Base-by-base conservation (phyloP, 2,113 vertebrate species). In the Misgurnus anguillicaudatus region DNA sequence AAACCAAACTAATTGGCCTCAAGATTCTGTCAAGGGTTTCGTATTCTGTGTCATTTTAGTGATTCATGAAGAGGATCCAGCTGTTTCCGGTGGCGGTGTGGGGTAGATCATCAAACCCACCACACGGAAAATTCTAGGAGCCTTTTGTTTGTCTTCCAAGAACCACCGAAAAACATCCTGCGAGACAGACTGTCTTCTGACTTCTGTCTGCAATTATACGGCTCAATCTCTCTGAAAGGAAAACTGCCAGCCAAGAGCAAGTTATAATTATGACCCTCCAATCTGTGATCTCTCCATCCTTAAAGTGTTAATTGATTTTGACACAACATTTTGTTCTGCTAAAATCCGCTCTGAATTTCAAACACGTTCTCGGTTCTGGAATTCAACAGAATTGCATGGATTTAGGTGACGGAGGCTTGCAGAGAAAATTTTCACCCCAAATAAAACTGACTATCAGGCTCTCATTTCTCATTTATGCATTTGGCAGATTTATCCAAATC, bases 241-340 rank as follows among this genome's bases (percentile, higher is more conserved):
- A 78, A 80, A 72, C 36, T 45, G 74, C 61, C 78, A 65, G 47
- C 47, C 68, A 72, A 78, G 62, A 84, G 78, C 75, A 80, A 71
- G 71, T 78, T 79, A 63, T 83, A 85, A 85, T 85, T 83, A 84
- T 78, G 60, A 73, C 72, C 80, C 67, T 79, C 66, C 69, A 78
- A 79, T 78, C 65, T 84, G 60, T 66, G 76, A 68, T 79, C 77
- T 77, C 62, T 80, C 73, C 21, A 80, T 77, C 60, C 65, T 79
- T 38, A 14, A 57, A 67, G 66, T 16, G 66, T 55, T 83, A 80
- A 86, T 83, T 84, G 79, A 86, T 82, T 82, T 74, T 74, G 75
- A 86, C 78, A 62, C 41, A 36, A 51, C 38, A 75, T 81, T 82
- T 67, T 86, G 61, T 82, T 84, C 58, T 76, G 67, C 21, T 78